A percentile compares a stretch with the other conserved stretches of the same genome.
Evolutionary conservation across 2,888 invertebrate species (phyloP).

Genomic region (Trichacis sp.): DNA sequence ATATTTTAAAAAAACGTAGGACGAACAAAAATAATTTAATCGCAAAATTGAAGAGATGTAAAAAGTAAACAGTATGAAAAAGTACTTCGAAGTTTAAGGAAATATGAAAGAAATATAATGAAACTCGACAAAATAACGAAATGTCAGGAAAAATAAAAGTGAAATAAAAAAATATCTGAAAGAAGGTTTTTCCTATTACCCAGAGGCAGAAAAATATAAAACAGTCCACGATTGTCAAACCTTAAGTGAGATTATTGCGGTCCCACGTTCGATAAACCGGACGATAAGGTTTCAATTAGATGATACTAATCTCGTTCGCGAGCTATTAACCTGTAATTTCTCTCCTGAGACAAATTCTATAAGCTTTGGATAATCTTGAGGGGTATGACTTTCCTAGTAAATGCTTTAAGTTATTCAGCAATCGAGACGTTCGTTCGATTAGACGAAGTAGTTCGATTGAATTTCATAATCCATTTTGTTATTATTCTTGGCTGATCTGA

Average conservation of each 20-base stretch:
- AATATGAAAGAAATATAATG: too few relatives aligned
- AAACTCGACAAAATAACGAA: too few relatives aligned
- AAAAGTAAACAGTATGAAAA: too few relatives aligned
- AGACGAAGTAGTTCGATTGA: background rate
- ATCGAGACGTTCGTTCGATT: constrained; percentile 6
- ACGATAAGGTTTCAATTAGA: constrained; percentile 10
- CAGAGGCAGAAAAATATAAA: background rate
- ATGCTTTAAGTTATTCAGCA: background rate
- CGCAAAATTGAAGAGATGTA: too few relatives aligned
- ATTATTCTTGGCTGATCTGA: background rate
- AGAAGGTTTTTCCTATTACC: too few relatives aligned
- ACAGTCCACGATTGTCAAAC: background rate
- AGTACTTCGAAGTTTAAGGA: too few relatives aligned
- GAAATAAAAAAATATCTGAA: too few relatives aligned
- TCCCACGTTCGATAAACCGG: constrained; percentile 8
- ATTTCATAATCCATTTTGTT: background rate
- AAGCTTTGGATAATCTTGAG: constrained; percentile 4
- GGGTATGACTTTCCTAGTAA: background rate
- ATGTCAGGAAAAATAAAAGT: too few relatives aligned
- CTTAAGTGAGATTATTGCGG: constrained; percentile 1
- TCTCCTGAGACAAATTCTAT: constrained; percentile 9
- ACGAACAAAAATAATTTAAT: too few relatives aligned
- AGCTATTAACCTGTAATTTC: constrained; percentile 7
- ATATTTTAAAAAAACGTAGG: too few relatives aligned
- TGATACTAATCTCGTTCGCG: constrained; percentile 8